Base-by-base conservation (phyloP, 2,888 invertebrate genomes). In the Noctua janthina region DNA sequence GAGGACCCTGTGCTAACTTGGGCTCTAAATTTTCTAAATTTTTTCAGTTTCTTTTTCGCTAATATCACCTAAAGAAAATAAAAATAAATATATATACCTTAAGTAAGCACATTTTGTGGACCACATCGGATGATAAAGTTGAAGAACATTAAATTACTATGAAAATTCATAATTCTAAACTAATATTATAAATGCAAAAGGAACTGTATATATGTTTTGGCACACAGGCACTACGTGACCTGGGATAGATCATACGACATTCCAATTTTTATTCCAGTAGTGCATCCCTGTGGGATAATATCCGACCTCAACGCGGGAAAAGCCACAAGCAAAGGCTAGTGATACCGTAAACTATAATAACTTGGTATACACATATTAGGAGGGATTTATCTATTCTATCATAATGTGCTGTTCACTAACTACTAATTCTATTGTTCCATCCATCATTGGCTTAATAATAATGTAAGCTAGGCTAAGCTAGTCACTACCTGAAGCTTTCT, bases 401-500 rank as follows among this genome's bases (percentile, higher is more conserved):
- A 74, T 46, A 29, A 46, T 46, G n/a, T 35, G 15, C 23, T 54
- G 17, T 56, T 20, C 39, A 5, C 54, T 69, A 66, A 82, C 11
- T 66, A 29, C 2, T 46, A 70, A 74, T 83, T 84, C 69, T 66
- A 70, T 83, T 83, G 81, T 83, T 85, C 35, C 15, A 49, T 49
- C 54, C 5, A 72, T 80, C 62, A 71, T 56, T 62, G 66, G 23
- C 49, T 5, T 67, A 62, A 59, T 74, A 73, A 66, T 56, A 66
- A 46, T 43, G n/a, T 49, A 35, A 66, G 13, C 10, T 23, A 69
- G 39, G 3, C 23, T 29, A 0, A 35, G n/a, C 62, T 29, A 72
- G 17, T 6, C 56, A 80, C 74, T 74, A 70, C 82, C 29, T 56
- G 35, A 67, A 76, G 56, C 64, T 74, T 82, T 73, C 68, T 74